Percentiles rank a stretch among this genome's conserved stretches.
phyloP scores from a whole-genome alignment of 2,797 vertebrate genomes.

The Streptopelia turtur region DNA sequence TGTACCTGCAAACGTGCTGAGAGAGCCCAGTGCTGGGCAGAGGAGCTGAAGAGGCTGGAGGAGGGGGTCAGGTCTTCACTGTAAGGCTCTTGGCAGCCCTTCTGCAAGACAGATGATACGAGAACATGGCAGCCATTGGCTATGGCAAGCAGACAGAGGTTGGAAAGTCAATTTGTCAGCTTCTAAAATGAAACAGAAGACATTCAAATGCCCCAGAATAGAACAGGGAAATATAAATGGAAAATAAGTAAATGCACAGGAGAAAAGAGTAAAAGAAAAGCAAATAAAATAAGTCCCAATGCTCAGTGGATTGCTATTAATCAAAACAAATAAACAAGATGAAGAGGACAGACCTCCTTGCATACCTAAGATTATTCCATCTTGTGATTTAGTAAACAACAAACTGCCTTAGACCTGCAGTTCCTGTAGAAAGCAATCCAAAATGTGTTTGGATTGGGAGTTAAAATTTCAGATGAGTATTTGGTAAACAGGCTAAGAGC shows the following conservation, averaged over 20 bases:
- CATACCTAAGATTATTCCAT: not conserved
- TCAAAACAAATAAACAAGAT: constrained; percentile 41
- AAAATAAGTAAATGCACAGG: not conserved
- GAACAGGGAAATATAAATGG: not conserved
- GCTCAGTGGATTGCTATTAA: not conserved
- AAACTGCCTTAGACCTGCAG: not conserved
- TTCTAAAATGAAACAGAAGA: not conserved
- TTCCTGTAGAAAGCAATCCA: not conserved
- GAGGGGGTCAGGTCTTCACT: not conserved
- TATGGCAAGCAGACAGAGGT: not conserved
- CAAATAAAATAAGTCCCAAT: not conserved
- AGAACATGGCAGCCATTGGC: not conserved
- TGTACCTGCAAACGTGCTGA: fast-evolving
- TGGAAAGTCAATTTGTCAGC: not conserved
- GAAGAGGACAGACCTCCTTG: not conserved
- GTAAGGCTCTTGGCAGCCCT: not conserved
- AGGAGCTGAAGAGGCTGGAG: not conserved
- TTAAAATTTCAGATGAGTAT: not conserved
- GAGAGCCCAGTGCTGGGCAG: not conserved
- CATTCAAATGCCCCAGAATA: not conserved
- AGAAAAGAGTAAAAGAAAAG: not conserved
- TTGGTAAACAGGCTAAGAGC: not conserved
- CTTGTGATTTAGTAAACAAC: constrained; percentile 24
- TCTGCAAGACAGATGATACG: not conserved
- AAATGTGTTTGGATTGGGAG: constrained; percentile 15